These are phyloP conservation scores for Megalops cyprinoides DNA, from an alignment of 2,797 vertebrate genomes.

Conservation along the genomic window DNA sequence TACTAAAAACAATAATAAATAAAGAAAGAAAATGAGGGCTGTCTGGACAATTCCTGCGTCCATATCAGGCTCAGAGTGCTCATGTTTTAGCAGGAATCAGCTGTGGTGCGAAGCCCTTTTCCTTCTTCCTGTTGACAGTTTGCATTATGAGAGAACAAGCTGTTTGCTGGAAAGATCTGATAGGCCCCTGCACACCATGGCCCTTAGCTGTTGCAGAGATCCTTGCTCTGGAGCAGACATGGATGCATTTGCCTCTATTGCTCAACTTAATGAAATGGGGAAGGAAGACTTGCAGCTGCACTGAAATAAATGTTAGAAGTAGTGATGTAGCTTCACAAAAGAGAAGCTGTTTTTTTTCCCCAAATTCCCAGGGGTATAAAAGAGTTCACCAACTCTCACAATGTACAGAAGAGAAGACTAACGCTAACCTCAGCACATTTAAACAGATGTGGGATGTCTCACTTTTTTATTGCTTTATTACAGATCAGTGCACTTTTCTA, in stretches of 20 bases:
- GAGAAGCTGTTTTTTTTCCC: background rate
- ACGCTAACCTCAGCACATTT: background rate
- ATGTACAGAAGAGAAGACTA: background rate
- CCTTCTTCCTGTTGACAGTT: background rate
- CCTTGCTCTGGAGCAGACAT: slow-evolving; percentile 12
- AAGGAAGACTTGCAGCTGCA: background rate
- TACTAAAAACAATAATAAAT: too few species aligned
- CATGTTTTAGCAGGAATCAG: background rate
- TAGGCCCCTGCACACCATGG: background rate
- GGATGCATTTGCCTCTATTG: slow-evolving; percentile 30
- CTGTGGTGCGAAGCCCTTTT: too few species aligned
- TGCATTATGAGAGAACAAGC: background rate
- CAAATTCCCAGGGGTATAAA: background rate
- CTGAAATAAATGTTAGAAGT: background rate
- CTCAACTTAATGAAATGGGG: background rate
- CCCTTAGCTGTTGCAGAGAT: background rate
- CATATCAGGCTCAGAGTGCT: background rate
- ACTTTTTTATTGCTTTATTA: slow-evolving; percentile 36
- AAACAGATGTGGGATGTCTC: slow-evolving; percentile 7
- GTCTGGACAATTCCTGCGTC: too few species aligned
- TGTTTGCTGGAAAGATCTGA: background rate
- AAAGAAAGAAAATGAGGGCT: too few species aligned
- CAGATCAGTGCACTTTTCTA: slow-evolving; percentile 54
- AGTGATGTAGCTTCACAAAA: background rate
- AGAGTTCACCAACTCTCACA: background rate